A percentile compares a stretch with the other conserved stretches of the same genome.
Conservation (phyloP, 2,113 vertebrate genomes). For the Condylura cristata region DNA sequence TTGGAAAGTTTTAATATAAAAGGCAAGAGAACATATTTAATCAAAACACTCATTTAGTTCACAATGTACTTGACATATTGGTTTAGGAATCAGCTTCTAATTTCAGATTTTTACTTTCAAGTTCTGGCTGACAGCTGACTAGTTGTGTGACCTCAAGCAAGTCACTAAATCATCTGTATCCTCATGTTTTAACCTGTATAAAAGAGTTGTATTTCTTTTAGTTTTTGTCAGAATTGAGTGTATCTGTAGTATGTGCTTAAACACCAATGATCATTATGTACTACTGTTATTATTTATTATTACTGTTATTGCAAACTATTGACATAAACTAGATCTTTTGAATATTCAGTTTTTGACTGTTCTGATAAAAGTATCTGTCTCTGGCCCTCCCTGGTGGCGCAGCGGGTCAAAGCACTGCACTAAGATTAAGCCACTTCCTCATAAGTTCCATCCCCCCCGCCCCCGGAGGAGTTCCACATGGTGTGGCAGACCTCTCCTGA, state of each 20-base stretch:
- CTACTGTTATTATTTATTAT: neutral
- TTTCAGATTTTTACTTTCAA: neutral
- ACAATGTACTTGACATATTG: neutral
- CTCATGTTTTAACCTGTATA: neutral
- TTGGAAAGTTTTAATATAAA: neutral
- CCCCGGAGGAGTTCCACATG: no score
- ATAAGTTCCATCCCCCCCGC: no score
- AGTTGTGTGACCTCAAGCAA: neutral
- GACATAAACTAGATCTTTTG: neutral
- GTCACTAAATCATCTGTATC: neutral
- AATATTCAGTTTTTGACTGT: neutral
- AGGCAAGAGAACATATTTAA: neutral
- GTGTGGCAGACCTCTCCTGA: no score
- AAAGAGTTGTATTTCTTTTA: neutral
- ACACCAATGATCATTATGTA: neutral
- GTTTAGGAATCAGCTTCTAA: neutral
- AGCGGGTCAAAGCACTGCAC: no score
- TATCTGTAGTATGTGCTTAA: neutral
- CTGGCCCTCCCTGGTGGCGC: no score
- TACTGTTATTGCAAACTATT: neutral
- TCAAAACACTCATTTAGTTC: neutral
- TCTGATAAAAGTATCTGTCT: neutral
- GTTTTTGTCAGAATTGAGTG: neutral
- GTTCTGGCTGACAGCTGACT: neutral
- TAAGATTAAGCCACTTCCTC: no score